Base-by-base conservation (phyloP, 2,888 invertebrate genomes). In the Brenthis ino region DNA sequence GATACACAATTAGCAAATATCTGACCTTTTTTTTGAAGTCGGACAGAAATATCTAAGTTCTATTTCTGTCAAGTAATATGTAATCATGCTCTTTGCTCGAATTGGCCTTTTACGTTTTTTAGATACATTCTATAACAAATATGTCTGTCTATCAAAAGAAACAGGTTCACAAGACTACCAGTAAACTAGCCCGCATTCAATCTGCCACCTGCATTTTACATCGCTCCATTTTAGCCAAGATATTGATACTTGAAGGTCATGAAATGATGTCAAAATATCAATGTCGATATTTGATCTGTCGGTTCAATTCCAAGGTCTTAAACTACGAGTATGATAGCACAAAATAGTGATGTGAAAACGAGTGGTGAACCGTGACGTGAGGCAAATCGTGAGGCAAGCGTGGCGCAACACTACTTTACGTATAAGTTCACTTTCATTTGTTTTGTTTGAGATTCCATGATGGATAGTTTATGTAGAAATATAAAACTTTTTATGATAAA, bases 341-440 rank as follows among this genome's bases (percentile, higher is more conserved):
- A 63, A 63, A 64, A 67, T 72, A 74, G 74, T 72, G 70, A 72
- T 74, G 73, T 68, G 70, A 74, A 73, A 69, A 72, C 71, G 65
- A 69, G 73, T 70, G 61, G 70, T 72, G 73, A 69, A 71, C 65
- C 73, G 70, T 73, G 50, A 57, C 73, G 74, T 74, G 71, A 68
- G 67, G 74, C 68, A 74, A 74, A 53, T 64, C 57, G 65, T 73
- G 70, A 69, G 57, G 74, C 68, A 74, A 73, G n/a, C 56, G 65
- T 74, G 74, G 67, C 64, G 71, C 73, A 73, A 74, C 73, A 70
- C 71, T 73, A 73, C 33, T 33, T 50, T 28, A 50, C 60, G 50
- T 60, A 65, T 68, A 57, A 67, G 64, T 64, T 67, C 55, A 68
- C 69, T 70, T 68, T 72, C 66, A 70, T 70, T 70, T 68, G 61